These are phyloP conservation scores for Andinoacara biseriatus DNA, from an alignment of 2,113 vertebrate genomes.

Conservation along the genomic window DNA sequence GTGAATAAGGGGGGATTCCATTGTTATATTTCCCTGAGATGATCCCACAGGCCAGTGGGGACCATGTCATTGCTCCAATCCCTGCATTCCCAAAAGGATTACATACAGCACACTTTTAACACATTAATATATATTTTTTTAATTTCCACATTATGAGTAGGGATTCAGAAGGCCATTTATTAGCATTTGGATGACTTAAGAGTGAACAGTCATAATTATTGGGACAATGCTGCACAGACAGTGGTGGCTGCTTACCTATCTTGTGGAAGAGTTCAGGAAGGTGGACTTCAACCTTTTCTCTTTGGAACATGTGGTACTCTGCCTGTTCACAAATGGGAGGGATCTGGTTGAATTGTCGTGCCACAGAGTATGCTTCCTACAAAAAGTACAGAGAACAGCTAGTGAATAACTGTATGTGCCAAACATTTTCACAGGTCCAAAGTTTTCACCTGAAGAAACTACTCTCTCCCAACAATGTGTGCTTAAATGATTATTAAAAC, in stretches of 20 bases:
- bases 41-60: slow-evolving; percentile 91
- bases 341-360: slow-evolving; percentile 92
- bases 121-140: background rate
- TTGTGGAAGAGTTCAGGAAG: slow-evolving; percentile 93
- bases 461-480: background rate
- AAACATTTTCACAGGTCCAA: background rate
- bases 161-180: background rate
- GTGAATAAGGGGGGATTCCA: slow-evolving; percentile 87
- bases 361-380: slow-evolving; percentile 91
- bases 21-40: slow-evolving; percentile 90
- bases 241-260: slow-evolving; percentile 79
- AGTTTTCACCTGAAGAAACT: background rate
- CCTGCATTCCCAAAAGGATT: slow-evolving; percentile 71
- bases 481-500: background rate
- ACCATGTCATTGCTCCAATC: slow-evolving; percentile 94
- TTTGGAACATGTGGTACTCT: slow-evolving; percentile 94
- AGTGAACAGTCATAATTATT: background rate
- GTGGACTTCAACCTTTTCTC: slow-evolving; percentile 94
- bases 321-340: slow-evolving; percentile 92
- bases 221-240: background rate
- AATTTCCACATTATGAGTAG: background rate
- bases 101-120: background rate
- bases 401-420: background rate
- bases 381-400: background rate
- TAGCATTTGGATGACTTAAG: background rate